These are phyloP conservation scores for Phoxinus phoxinus DNA, from an alignment of 2,113 vertebrate genomes.

Conservation along the genomic window DNA sequence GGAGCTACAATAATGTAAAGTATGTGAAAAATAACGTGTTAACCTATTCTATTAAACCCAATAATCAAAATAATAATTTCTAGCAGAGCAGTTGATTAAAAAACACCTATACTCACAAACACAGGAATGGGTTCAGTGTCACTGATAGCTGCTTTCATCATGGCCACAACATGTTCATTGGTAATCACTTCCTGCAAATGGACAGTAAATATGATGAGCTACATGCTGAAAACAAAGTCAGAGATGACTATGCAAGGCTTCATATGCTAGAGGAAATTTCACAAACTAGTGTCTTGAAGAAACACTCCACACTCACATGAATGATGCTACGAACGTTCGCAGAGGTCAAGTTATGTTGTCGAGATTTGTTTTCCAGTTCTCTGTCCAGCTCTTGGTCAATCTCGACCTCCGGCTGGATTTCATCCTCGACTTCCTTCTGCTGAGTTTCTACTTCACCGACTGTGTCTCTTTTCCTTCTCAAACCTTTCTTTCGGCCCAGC, in stretches of 20 bases:
- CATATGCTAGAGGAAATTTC: background rate
- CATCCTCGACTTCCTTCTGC: conserved; percentile 60
- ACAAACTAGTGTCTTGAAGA: background rate
- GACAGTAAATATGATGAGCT: background rate
- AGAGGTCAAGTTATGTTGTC: conserved; percentile 91
- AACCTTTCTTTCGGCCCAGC: conserved; percentile 9
- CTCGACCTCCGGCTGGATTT: conserved; percentile 72
- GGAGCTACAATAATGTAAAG: too few species aligned
- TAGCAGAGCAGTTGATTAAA: background rate
- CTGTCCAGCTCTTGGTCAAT: conserved; percentile 87
- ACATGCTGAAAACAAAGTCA: background rate
- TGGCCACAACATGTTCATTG: conserved; percentile 96
- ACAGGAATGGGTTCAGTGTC: conserved; percentile 87
- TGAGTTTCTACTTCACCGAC: conserved; percentile 48
- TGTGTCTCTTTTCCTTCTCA: conserved; percentile 60
- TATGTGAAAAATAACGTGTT: too few species aligned
- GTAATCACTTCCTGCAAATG: conserved; percentile 91
- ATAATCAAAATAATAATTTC: background rate
- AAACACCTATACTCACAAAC: conserved; percentile 84
- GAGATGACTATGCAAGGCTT: background rate
- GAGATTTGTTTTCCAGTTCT: conserved; percentile 89
- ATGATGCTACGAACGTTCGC: conserved; percentile 96
- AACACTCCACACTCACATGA: conserved; percentile 81
- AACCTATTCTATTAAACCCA: too few species aligned
- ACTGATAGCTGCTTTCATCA: conserved; percentile 98